A percentile compares a stretch with the other conserved stretches of the same genome.
phyloP scores from a whole-genome alignment of 1,140 invertebrate genomes.

The Platyscapa corneri region DNA sequence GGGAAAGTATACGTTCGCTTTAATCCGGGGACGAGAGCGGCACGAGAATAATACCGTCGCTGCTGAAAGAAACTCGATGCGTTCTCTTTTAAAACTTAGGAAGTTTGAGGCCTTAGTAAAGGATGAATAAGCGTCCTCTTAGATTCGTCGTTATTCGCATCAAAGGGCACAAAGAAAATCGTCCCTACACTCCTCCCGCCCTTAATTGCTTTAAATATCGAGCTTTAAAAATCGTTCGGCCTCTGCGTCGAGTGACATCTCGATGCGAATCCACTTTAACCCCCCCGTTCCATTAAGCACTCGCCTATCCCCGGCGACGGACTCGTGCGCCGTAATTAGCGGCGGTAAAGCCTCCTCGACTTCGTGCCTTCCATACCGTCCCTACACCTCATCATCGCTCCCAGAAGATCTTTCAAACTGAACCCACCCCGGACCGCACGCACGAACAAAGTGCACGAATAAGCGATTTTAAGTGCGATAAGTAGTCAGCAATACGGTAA shows the following conservation, averaged over 20 bases:
- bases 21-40: not conserved
- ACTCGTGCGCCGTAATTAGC: constrained; percentile 57
- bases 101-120: constrained; percentile 17
- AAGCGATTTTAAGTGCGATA: constrained; percentile 4
- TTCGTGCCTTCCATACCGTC: not conserved
- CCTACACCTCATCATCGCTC: not conserved
- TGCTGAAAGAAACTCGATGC: not conserved
- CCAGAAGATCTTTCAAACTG: not conserved
- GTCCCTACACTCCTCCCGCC: not conserved
- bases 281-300: constrained; percentile 55
- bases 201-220: constrained; percentile 43
- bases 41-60: not conserved
- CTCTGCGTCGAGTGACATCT: constrained; percentile 19
- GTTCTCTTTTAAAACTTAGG: not conserved
- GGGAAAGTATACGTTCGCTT: not conserved
- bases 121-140: constrained; percentile 33
- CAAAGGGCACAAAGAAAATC: constrained; percentile 18
- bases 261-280: constrained; percentile 57
- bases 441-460: not conserved
- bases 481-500: not conserved
- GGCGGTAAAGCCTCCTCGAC: constrained; percentile 36
- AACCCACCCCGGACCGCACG: not conserved
- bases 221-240: constrained; percentile 57
- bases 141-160: constrained; percentile 28
- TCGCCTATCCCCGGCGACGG: constrained; percentile 48